A percentile compares a stretch with the other conserved stretches of the same genome.
These are phyloP conservation scores for Camptogramma bilineatum DNA, from an alignment of 2,888 invertebrate genomes.

Conservation along the genomic window DNA sequence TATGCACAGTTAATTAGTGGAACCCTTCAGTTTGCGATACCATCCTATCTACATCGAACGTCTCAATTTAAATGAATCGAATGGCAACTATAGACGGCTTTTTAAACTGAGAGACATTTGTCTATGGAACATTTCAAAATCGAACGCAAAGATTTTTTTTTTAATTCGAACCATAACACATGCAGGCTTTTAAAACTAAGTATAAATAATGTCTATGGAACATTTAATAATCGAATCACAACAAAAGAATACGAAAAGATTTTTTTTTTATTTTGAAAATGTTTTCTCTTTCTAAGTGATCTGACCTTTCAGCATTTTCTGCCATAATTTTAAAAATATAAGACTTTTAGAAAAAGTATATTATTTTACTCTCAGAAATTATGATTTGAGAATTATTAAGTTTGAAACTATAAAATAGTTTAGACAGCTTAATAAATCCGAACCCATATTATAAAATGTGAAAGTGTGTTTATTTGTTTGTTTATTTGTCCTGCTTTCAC, in stretches of 20 bases:
- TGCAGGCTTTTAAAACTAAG: neutral
- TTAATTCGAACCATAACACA: neutral
- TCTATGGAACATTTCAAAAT: neutral
- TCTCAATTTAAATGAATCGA: constrained; percentile 74
- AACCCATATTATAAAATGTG: too few species aligned
- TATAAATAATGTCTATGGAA: neutral
- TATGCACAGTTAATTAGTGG: constrained; percentile 26
- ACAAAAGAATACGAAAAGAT: too few species aligned
- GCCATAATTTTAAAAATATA: too few species aligned
- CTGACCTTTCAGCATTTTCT: neutral
- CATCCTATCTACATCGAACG: constrained; percentile 79
- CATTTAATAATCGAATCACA: neutral
- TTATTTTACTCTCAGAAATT: too few species aligned
- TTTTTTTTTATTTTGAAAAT: too few species aligned
- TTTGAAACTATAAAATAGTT: too few species aligned
- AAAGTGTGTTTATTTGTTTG: too few species aligned
- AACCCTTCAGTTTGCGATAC: constrained; percentile 53
- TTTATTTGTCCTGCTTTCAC: too few species aligned
- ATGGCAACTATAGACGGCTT: neutral
- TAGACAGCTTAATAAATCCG: too few species aligned
- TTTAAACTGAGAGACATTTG: neutral
- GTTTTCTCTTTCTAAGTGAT: too few species aligned
- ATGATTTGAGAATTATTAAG: too few species aligned
- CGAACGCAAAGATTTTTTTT: neutral
- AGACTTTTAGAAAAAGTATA: too few species aligned